A percentile compares a stretch with the other conserved stretches of the same genome.
Evolutionary conservation across 2,888 invertebrate species (phyloP).

Genomic region (Lysandra bellargus): DNA sequence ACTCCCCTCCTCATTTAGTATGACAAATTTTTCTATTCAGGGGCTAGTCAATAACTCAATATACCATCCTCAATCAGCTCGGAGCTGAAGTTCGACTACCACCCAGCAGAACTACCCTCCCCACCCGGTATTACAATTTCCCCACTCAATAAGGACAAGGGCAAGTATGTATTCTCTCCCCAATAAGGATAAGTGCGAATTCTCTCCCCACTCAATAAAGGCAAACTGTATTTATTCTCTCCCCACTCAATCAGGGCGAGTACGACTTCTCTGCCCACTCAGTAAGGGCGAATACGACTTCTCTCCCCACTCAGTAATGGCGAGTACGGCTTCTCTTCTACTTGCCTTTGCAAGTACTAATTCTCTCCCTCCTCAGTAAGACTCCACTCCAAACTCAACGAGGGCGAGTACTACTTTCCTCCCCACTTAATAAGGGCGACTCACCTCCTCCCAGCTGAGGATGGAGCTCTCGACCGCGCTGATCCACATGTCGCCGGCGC

Average conservation of each 20-base stretch:
- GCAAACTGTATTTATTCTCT: no score
- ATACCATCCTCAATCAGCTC: no score
- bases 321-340: neutral
- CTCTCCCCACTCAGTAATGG: neutral
- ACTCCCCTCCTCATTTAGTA: no score
- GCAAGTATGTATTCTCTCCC: no score
- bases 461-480: constrained; percentile 84
- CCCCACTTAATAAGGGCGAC: constrained; percentile 34
- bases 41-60: no score
- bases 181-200: neutral
- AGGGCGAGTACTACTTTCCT: neutral
- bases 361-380: neutral
- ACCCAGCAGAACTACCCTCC: no score
- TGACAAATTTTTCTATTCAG: no score
- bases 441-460: constrained; percentile 83
- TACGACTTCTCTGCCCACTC: neutral
- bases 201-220: neutral
- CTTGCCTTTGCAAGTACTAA: neutral
- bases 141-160: neutral
- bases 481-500: constrained; percentile 84
- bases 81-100: no score
- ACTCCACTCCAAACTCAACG: neutral
- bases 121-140: no score
- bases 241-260: neutral
- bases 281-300: neutral